These are phyloP conservation scores for Heliocidaris erythrogramma DNA, from an alignment of 35 echinoderm and acorn worm genomes.

Conservation along the genomic window DNA sequence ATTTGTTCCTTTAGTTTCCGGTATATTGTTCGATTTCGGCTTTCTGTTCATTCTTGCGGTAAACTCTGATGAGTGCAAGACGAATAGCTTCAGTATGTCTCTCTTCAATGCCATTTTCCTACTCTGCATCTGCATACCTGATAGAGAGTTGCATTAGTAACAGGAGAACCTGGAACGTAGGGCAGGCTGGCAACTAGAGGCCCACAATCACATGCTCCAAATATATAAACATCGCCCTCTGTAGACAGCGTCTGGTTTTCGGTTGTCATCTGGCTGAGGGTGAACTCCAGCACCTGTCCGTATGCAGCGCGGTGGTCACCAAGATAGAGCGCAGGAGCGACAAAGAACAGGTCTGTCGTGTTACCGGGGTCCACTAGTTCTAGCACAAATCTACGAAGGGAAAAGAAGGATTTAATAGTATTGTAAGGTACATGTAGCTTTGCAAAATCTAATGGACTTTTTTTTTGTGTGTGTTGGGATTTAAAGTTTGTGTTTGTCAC, in stretches of 20 bases:
- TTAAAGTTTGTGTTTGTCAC: too few species aligned
- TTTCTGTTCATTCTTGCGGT: too few species aligned
- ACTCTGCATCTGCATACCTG: too few species aligned
- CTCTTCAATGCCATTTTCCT: too few species aligned
- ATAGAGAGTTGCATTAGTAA: constrained; percentile 65
- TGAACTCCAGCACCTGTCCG: constrained; percentile 75
- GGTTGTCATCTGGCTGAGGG: constrained; percentile 75
- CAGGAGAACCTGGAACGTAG: constrained; percentile 42
- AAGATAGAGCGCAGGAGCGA: constrained; percentile 64
- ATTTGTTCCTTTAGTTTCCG: too few species aligned
- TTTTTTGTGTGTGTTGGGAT: too few species aligned
- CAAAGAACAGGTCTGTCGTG: constrained; percentile 76
- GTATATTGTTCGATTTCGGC: too few species aligned
- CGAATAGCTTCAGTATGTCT: too few species aligned
- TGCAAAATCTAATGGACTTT: too few species aligned
- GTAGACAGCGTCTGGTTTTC: constrained; percentile 62
- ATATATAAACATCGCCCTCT: constrained; percentile 84
- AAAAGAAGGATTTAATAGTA: too few species aligned
- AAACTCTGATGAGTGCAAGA: too few species aligned
- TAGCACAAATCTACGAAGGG: constrained; percentile 73
- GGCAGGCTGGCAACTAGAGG: constrained; percentile 66
- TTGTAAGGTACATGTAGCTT: too few species aligned
- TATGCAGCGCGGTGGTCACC: constrained; percentile 83
- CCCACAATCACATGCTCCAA: constrained; percentile 51
- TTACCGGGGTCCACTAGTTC: constrained; percentile 58